Conservation (phyloP, 2,113 vertebrate genomes). For the Lasiurus borealis region DNA sequence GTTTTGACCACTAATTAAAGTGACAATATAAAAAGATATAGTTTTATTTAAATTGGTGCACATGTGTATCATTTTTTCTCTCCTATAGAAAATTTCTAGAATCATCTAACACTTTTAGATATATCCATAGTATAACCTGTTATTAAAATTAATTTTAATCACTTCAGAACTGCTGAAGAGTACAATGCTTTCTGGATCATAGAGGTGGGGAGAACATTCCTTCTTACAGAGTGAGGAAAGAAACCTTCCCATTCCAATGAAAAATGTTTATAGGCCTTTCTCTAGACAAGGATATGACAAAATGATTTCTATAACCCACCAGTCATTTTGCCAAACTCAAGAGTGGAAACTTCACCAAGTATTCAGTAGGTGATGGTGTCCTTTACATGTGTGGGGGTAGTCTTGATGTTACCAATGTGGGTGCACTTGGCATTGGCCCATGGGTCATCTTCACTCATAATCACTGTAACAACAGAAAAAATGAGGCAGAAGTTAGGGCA, state of each 20-base stretch:
- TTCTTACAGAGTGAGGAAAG: neutral
- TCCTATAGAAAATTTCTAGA: neutral
- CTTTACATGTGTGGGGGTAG: neutral
- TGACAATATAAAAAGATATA: neutral
- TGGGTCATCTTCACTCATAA: neutral
- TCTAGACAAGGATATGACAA: neutral
- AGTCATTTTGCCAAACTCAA: neutral
- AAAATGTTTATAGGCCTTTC: neutral
- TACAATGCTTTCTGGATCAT: neutral
- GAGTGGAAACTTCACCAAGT: neutral
- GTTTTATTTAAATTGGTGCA: neutral
- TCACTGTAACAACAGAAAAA: neutral
- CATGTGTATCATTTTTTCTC: neutral
- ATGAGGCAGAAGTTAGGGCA: neutral
- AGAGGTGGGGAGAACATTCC: neutral
- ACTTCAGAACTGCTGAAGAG: neutral
- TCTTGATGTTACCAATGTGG: neutral
- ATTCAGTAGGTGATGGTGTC: neutral
- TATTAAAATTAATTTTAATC: conserved; percentile 12
- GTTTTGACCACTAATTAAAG: neutral
- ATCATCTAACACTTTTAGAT: neutral
- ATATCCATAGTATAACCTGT: neutral
- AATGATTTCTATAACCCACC: neutral
- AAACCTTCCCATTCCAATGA: neutral
- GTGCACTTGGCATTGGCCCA: neutral